Base-by-base conservation (phyloP, 2,113 vertebrate species). In the Gopherus evgoodei region DNA sequence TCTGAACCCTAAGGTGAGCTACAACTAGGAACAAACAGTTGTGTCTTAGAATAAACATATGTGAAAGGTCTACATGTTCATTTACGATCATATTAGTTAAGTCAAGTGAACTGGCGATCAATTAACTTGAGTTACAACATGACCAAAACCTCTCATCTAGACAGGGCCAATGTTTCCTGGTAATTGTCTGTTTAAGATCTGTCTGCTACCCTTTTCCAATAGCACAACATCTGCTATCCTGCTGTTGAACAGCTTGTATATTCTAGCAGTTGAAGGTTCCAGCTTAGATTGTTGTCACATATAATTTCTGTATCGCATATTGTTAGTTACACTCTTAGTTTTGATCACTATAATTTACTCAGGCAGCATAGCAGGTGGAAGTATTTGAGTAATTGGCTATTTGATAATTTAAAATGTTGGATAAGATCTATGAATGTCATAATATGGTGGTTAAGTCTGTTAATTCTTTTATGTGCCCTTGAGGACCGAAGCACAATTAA, bases 381-480 rank as follows among this genome's bases (percentile, higher is more conserved):
- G 21, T 25, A 57, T 25, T 44, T 75, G 44, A 93, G 52, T 88
- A 88, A 89, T 47, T 89, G 56, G 72, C 83, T 62, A 88, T 69
- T 91, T 87, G 31, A 89, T 72, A 6, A 79, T 89, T 95, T 90
- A 42, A 91, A 93, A 93, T 87, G 29, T 44, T 90, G 75, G 75
- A 22, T 82, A 29, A 38, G 38, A 84, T 76, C 57, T 53, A 14
- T 93, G 92, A 79, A 53, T 88, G 62, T 85, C 49, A 31, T 31
- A 25, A 57, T 81, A 29, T 44, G 5, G 79, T 86, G 29, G 54
- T 1, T 89, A 42, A 78, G 29, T 27, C 92, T 90, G 59, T 29
- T 12, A 25, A 44, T 84, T 44, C 82, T 91, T 49, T 62, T 42
- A 83, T 92, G 52, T 86, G 69, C 12, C 86, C 91, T 83, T 84